Evolutionary conservation across 2,797 vertebrate genomes (phyloP).

Genomic region (Benthosema pterotum): DNA sequence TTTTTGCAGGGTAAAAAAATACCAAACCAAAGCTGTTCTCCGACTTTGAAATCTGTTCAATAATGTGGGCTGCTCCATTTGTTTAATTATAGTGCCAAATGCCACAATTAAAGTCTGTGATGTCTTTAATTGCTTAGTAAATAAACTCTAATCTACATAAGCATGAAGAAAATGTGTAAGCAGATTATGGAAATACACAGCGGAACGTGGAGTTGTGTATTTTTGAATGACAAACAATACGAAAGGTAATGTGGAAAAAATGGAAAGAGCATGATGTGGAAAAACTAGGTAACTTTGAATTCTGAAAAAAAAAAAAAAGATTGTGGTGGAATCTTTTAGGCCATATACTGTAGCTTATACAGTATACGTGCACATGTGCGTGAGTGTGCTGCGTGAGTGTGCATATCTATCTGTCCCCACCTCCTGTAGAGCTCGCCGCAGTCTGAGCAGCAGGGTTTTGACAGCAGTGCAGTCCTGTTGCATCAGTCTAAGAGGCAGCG

Average conservation of each 20-base stretch:
- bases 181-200: too few relatives aligned
- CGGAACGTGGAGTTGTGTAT: not conserved
- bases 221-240: not conserved
- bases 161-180: too few relatives aligned
- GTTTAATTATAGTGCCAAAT: not conserved
- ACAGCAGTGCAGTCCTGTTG: slow-evolving; percentile 96
- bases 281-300: too few relatives aligned
- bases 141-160: too few relatives aligned
- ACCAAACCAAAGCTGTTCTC: too few relatives aligned
- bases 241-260: not conserved
- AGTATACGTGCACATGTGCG: slow-evolving; percentile 1
- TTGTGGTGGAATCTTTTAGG: too few relatives aligned
- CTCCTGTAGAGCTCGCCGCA: slow-evolving; percentile 96
- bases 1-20: too few relatives aligned
- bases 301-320: too few relatives aligned
- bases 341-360: too few relatives aligned
- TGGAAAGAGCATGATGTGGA: too few relatives aligned
- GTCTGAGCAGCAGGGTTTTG: slow-evolving; percentile 92
- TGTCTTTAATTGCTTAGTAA: too few relatives aligned
- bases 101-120: too few relatives aligned
- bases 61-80: slow-evolving; percentile 1
- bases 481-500: slow-evolving; percentile 92
- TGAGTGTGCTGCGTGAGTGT: not conserved
- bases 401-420: slow-evolving; percentile 74
- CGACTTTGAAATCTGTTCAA: not conserved